Percentiles rank a stretch among this genome's conserved stretches.
Evolutionary conservation across 1,140 invertebrate genomes (phyloP).

Genomic region (Pantala flavescens): DNA sequence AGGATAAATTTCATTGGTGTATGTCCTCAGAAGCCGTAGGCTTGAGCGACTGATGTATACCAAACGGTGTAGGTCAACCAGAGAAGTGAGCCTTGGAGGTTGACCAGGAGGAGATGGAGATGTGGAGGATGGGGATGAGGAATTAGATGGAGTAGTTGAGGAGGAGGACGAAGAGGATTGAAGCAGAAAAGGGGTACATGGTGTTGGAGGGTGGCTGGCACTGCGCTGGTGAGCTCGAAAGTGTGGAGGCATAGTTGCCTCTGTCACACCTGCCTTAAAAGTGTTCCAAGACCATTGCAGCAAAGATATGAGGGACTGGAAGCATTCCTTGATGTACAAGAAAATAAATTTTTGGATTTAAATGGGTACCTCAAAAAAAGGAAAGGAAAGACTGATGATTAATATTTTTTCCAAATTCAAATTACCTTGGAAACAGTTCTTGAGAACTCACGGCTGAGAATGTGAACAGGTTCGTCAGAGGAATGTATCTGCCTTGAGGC

Average conservation of each 20-base stretch:
- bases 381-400: too few species aligned
- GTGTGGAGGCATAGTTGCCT: conserved; percentile 25
- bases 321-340: conserved; percentile 50
- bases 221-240: conserved; percentile 27
- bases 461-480: conserved; percentile 54
- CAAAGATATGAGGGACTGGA: conserved; percentile 69
- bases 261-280: conserved; percentile 54
- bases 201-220: conserved; percentile 30
- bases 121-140: not conserved
- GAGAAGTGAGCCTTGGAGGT: conserved; percentile 29
- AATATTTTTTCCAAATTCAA: too few species aligned
- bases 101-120: conserved; percentile 26
- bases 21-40: conserved; percentile 68
- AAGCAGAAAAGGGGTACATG: conserved; percentile 29
- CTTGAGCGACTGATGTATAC: conserved; percentile 78
- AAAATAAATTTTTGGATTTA: conserved; percentile 4
- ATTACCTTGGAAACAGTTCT: conserved; percentile 57
- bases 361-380: too few species aligned
- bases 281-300: conserved; percentile 73
- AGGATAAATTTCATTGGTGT: conserved; percentile 83
- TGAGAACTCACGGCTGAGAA: conserved; percentile 65
- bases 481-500: conserved; percentile 45
- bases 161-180: conserved; percentile 33
- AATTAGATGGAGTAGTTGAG: not conserved
- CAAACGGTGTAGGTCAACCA: conserved; percentile 67